These are phyloP conservation scores for Cryptotermes secundus DNA, from an alignment of 1,140 invertebrate species.

Conservation along the genomic window DNA sequence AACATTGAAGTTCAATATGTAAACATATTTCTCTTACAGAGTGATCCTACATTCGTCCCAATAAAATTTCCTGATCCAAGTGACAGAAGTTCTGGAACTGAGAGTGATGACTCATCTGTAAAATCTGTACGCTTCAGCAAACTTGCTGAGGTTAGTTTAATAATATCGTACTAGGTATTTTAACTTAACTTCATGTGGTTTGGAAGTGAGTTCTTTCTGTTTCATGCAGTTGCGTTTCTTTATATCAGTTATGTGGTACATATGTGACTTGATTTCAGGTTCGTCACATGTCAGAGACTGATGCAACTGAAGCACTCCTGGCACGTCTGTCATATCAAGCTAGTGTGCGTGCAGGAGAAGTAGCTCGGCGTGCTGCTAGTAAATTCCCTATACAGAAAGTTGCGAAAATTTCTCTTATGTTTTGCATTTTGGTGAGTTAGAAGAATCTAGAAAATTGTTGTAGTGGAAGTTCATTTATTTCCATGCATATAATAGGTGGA, in stretches of 20 bases:
- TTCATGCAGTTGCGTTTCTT: too few relatives aligned
- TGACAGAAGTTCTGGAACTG: slow-evolving; percentile 70
- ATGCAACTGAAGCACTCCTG: slow-evolving; percentile 80
- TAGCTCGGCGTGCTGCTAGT: slow-evolving; percentile 63
- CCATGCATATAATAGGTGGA: too few relatives aligned
- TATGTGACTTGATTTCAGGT: slow-evolving; percentile 49
- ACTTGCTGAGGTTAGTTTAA: slow-evolving; percentile 67
- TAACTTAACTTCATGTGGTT: slow-evolving; percentile 19
- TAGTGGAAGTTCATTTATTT: too few relatives aligned
- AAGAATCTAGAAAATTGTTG: neutral
- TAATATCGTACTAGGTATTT: neutral
- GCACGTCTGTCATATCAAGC: slow-evolving; percentile 83
- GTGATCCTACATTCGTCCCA: slow-evolving; percentile 80
- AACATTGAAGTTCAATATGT: too few relatives aligned
- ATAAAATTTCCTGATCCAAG: slow-evolving; percentile 69
- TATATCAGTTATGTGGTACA: neutral
- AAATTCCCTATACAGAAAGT: slow-evolving; percentile 69
- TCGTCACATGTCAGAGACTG: slow-evolving; percentile 74
- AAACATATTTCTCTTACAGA: slow-evolving; percentile 52
- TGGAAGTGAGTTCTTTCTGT: neutral
- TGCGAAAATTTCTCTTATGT: slow-evolving; percentile 71
- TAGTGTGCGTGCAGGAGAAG: slow-evolving; percentile 69
- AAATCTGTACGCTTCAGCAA: slow-evolving; percentile 80
- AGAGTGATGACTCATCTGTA: slow-evolving; percentile 78
- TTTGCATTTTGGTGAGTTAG: slow-evolving; percentile 73